Percentiles rank a stretch among this genome's conserved stretches.
These are phyloP conservation scores for Ormyrus nitidulus DNA, from an alignment of 2,888 invertebrate species.

Conservation along the genomic window DNA sequence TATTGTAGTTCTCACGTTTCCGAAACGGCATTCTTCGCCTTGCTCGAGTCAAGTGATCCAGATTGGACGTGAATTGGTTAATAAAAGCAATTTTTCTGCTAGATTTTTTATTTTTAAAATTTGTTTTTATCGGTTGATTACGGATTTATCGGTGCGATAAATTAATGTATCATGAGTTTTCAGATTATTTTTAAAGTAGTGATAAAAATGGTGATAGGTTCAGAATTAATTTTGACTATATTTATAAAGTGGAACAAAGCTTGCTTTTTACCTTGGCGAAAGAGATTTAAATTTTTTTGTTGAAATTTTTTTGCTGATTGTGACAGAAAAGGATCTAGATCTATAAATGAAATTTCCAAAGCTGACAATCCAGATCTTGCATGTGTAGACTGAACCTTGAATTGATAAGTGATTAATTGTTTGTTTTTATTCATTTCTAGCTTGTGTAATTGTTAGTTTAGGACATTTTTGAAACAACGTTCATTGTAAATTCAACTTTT, in stretches of 20 bases:
- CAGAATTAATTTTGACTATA: no score
- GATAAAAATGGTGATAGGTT: no score
- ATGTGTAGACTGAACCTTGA: background rate
- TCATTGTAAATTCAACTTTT: constrained; percentile 76
- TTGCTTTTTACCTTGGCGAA: background rate
- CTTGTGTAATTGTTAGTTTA: constrained; percentile 81
- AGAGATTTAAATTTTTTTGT: background rate
- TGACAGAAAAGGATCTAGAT: no score
- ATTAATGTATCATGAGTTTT: no score
- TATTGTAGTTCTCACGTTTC: constrained; percentile 26
- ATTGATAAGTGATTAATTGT: background rate
- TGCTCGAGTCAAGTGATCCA: constrained; percentile 54
- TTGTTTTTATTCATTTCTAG: constrained; percentile 77
- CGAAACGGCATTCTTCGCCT: constrained; percentile 30
- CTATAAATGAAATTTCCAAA: constrained; percentile 1
- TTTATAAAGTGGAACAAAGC: background rate
- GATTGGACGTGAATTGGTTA: constrained; percentile 54
- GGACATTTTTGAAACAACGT: constrained; percentile 75
- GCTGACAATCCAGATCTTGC: constrained; percentile 26
- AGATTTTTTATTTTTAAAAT: constrained; percentile 13
- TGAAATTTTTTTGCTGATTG: no score
- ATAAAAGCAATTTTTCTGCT: constrained; percentile 46
- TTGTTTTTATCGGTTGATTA: background rate
- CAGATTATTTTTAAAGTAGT: no score
- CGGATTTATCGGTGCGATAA: no score